Evolutionary conservation across 92 coral and sea anemone genomes (phyloP).

Genomic region (Phymanthus crucifer): DNA sequence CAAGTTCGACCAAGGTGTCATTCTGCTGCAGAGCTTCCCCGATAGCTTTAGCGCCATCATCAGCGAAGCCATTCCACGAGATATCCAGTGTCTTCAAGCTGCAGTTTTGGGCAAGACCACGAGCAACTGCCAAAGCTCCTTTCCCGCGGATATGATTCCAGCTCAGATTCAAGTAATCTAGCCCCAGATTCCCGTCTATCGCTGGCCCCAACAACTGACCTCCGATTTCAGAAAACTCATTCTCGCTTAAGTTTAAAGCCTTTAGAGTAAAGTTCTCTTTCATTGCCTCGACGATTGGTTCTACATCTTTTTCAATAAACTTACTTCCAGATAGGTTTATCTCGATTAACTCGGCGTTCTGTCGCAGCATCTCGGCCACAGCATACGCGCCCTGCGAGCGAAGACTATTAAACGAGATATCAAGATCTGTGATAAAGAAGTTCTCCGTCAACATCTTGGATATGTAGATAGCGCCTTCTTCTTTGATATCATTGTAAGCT

Average conservation of each 20-base stretch:
- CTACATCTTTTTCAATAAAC: slow-evolving; percentile 79
- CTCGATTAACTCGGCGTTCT: slow-evolving; percentile 81
- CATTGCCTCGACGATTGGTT: slow-evolving; percentile 92
- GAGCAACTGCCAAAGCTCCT: slow-evolving; percentile 83
- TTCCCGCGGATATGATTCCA: slow-evolving; percentile 88
- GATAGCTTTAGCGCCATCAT: slow-evolving; percentile 84
- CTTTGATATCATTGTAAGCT: slow-evolving; percentile 73
- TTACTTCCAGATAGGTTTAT: slow-evolving; percentile 77
- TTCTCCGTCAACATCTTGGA: slow-evolving; percentile 94
- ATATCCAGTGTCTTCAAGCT: slow-evolving; percentile 78
- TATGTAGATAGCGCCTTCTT: slow-evolving; percentile 90
- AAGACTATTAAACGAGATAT: slow-evolving; percentile 83
- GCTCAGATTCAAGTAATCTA: slow-evolving; percentile 84
- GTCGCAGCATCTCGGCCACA: slow-evolving; percentile 84
- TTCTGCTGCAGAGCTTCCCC: slow-evolving; percentile 76
- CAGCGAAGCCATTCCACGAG: slow-evolving; percentile 96
- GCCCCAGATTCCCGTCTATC: slow-evolving; percentile 83
- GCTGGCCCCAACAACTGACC: slow-evolving; percentile 95
- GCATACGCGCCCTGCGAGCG: slow-evolving; percentile 96
- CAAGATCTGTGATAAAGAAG: slow-evolving; percentile 85
- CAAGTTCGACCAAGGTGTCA: slow-evolving; percentile 73
- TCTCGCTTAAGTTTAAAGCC: slow-evolving; percentile 81
- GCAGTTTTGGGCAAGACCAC: slow-evolving; percentile 75
- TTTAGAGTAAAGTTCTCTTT: slow-evolving; percentile 86
- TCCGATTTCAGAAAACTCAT: slow-evolving; percentile 74